These are phyloP conservation scores for Antennarius maculatus DNA, from an alignment of 2,797 vertebrate species.

Conservation along the genomic window DNA sequence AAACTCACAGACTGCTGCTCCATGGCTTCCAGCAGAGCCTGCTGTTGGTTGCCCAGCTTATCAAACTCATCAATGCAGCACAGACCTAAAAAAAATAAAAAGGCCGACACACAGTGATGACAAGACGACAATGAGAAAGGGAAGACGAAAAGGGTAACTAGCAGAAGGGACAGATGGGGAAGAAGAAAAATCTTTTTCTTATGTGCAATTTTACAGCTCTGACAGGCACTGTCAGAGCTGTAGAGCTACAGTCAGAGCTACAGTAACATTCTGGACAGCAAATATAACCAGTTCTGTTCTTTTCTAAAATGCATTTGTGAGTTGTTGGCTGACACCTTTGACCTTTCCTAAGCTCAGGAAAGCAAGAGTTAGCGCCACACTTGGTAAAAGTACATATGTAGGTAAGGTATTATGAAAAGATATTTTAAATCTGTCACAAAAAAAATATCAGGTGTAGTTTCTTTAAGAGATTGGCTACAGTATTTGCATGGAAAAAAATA, in stretches of 20 bases:
- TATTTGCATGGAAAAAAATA: not conserved
- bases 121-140: not conserved
- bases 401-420: not conserved
- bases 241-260: too few relatives aligned
- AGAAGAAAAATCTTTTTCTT: not conserved
- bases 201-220: not conserved
- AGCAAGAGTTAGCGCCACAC: too few relatives aligned
- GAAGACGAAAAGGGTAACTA: not conserved
- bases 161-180: not conserved
- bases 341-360: not conserved
- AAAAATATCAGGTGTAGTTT: too few relatives aligned
- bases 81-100: slow-evolving; percentile 52
- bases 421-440: too few relatives aligned
- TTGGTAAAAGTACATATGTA: too few relatives aligned
- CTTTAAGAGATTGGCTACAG: not conserved
- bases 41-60: slow-evolving; percentile 96
- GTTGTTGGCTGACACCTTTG: not conserved
- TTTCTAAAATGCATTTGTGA: not conserved
- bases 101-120: not conserved
- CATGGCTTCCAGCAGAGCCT: slow-evolving; percentile 97
- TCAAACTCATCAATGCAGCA: slow-evolving; percentile 99
- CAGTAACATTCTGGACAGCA: not conserved
- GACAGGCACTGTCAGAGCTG: too few relatives aligned
- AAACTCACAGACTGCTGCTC: slow-evolving; percentile 98
- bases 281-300: not conserved